Conservation (phyloP, 2,113 vertebrate genomes). For the Ammodytes marinus region DNA sequence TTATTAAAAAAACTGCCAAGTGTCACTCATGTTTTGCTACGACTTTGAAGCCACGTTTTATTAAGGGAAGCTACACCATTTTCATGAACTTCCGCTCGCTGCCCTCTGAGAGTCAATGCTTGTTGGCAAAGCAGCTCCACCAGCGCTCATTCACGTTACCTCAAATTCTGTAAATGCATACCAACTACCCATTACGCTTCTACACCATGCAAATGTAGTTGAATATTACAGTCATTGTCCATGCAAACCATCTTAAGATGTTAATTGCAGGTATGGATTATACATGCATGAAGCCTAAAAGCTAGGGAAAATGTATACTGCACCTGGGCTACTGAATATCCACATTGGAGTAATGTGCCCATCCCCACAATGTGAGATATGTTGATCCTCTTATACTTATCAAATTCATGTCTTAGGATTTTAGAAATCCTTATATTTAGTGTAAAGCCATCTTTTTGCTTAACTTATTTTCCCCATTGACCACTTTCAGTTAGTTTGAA, state of each 20-base stretch:
- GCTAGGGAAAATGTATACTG: neutral
- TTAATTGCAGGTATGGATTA: constrained; percentile 10
- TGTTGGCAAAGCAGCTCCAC: neutral
- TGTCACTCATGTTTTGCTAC: constrained; percentile 19
- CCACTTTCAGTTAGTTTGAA: too few relatives aligned
- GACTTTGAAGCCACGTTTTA: neutral
- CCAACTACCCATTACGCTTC: neutral
- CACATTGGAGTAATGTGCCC: neutral
- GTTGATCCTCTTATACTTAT: constrained; percentile 1
- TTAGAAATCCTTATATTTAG: neutral
- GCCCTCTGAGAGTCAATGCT: neutral
- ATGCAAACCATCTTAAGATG: neutral
- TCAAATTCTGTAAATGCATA: neutral
- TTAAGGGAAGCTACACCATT: neutral
- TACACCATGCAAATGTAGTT: neutral
- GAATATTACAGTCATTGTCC: neutral
- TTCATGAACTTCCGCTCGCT: neutral
- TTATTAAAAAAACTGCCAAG: neutral
- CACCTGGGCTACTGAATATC: constrained; percentile 9
- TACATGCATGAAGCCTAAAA: neutral
- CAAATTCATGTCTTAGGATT: neutral
- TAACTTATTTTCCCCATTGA: too few relatives aligned
- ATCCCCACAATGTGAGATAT: neutral
- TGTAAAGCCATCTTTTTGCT: neutral
- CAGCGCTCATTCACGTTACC: neutral